A percentile compares a stretch with the other conserved stretches of the same genome.
Conservation (phyloP, 2,797 vertebrate species). For the Oreochromis grahami region DNA sequence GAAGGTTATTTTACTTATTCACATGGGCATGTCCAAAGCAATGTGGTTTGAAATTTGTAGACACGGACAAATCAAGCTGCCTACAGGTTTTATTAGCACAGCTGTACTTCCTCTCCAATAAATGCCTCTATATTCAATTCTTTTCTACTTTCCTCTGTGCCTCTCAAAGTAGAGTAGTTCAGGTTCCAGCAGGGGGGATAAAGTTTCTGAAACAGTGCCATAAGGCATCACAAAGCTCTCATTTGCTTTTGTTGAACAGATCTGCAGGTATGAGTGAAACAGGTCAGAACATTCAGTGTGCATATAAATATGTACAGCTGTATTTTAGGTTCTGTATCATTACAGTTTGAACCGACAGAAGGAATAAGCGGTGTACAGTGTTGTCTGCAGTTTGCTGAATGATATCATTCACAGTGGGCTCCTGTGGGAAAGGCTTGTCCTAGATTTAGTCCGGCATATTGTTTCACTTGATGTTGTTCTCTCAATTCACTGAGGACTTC, state of each 20-base stretch:
- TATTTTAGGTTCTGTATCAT: neutral
- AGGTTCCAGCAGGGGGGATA: neutral
- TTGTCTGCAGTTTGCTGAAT: constrained; percentile 23
- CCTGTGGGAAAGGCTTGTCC: constrained; percentile 49
- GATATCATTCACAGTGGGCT: constrained; percentile 33
- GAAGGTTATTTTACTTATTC: neutral
- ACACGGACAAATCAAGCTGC: neutral
- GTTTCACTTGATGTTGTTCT: constrained; percentile 50
- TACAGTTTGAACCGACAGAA: neutral
- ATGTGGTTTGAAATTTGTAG: neutral
- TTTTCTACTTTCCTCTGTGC: neutral
- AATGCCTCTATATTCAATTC: neutral
- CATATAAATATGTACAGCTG: neutral
- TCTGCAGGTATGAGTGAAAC: neutral
- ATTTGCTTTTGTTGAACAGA: neutral
- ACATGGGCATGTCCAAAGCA: neutral
- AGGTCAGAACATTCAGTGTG: neutral
- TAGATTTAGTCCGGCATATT: constrained; percentile 47
- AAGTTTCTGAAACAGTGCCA: neutral
- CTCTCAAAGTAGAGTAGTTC: neutral
- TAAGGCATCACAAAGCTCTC: neutral
- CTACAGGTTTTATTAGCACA: neutral
- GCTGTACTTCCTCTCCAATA: neutral
- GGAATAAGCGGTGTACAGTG: neutral
- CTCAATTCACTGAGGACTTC: constrained; percentile 16